Base-by-base conservation (phyloP, 2,797 vertebrate species). In the Mareca strepera region DNA sequence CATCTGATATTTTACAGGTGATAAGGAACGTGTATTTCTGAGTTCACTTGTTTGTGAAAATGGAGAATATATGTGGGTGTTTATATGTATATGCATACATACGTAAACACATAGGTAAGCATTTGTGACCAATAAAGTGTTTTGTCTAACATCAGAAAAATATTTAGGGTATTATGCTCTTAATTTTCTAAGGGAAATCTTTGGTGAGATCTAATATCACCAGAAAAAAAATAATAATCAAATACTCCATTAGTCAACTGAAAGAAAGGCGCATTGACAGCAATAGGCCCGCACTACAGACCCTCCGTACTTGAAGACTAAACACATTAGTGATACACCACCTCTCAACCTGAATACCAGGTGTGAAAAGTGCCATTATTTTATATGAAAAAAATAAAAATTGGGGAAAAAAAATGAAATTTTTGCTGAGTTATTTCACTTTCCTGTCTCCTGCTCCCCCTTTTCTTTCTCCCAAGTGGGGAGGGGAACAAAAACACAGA, bases 301-400 rank as follows among this genome's bases (percentile, higher is more conserved):
- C 11, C 46, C 8, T 13, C 33, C 2, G 8, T 9, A 15, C 17
- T 43, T 4, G 14, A 13, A 2, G 3, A 33, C n/a, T 14, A 20
- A 80, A 50, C 6, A 20, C 12, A 8, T 2, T 0, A 46, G 64
- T 12, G 9, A 23, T 2, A 33, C 35, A 23, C 17, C 39, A 5
- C 41, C 9, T 15, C 74, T 37, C 60, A 5, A 3, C 33, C n/a
- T 6, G 17, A 62, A n/a, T 17, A 9, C 12, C 2, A 5, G 2
- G 21, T 1, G 5, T 5, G 23, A 23, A 12, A 46, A 1, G 4
- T 7, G 43, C 12, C 59, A 6, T 3, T 4, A 17, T 29, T 23
- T 63, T 6, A 18, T 12, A 17, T 14, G 41, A 35, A 59, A 67
- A 67, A 66, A 56, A 28, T 55, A 31, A 56, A 43, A 31, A 43